phyloP scores from a whole-genome alignment of 1,140 invertebrate genomes.

The Ganaspis sp. region DNA sequence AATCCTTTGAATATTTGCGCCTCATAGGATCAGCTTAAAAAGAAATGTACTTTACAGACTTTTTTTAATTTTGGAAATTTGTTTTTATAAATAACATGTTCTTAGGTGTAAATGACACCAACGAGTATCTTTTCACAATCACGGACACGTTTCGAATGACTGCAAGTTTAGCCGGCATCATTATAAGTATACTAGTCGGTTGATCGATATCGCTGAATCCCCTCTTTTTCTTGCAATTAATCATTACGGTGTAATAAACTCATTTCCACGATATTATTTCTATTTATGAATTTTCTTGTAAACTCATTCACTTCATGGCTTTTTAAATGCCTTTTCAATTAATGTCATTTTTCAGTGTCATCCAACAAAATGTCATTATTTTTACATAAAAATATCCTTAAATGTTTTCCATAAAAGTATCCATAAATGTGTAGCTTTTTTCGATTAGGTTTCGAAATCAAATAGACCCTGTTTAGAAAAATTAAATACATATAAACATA shows the following conservation, averaged over 20 bases:
- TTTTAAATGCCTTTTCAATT: too few species aligned
- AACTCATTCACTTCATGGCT: neutral
- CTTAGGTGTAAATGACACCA: neutral
- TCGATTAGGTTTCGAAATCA: too few species aligned
- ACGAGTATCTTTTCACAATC: neutral
- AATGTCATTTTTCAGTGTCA: neutral
- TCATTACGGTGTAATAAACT: constrained; percentile 7
- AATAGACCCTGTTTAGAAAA: too few species aligned
- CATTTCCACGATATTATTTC: neutral
- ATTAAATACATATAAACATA: too few species aligned
- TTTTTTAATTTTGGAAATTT: neutral
- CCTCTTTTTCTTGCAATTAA: neutral
- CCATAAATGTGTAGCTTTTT: too few species aligned
- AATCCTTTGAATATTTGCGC: neutral
- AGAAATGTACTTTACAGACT: neutral
- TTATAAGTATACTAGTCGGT: constrained; percentile 12
- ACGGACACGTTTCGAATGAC: constrained; percentile 20
- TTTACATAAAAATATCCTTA: too few species aligned
- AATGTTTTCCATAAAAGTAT: too few species aligned
- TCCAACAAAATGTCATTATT: too few species aligned
- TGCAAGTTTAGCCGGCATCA: neutral
- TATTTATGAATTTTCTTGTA: neutral
- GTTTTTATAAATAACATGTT: neutral
- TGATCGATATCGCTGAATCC: constrained; percentile 12
- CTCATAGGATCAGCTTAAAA: neutral